Percentiles rank a stretch among this genome's conserved stretches.
These are phyloP conservation scores for Mormyrops boulengeri DNA, from an alignment of 2,797 vertebrate species.

Conservation along the genomic window DNA sequence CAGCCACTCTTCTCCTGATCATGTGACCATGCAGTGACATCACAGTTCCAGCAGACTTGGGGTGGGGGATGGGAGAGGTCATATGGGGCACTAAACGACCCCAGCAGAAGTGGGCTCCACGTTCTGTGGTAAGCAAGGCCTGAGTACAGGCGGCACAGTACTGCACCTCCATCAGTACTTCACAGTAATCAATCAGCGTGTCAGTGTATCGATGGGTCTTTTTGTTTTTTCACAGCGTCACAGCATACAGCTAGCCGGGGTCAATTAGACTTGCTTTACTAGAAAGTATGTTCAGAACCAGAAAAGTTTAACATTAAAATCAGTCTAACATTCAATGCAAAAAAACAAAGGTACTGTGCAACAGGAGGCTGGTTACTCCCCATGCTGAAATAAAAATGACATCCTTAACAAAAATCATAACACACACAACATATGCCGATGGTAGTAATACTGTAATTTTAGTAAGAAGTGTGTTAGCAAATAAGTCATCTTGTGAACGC, in stretches of 20 bases:
- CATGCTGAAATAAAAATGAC: conserved; percentile 35
- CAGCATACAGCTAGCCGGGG: conserved; percentile 58
- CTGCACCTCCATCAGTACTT: conserved; percentile 55
- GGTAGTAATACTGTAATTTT: conserved; percentile 54
- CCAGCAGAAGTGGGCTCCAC: conserved; percentile 31
- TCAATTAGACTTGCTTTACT: conserved; percentile 24
- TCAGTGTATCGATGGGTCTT: conserved; percentile 47
- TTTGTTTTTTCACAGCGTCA: conserved; percentile 51
- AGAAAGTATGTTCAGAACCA: conserved; percentile 21
- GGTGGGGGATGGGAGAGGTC: not conserved
- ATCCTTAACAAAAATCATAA: conserved; percentile 29
- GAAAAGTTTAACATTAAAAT: conserved; percentile 29
- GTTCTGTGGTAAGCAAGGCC: conserved; percentile 52
- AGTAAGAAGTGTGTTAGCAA: conserved; percentile 49
- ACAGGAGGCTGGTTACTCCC: conserved; percentile 43
- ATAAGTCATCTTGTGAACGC: conserved; percentile 28
- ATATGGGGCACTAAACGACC: conserved; percentile 20
- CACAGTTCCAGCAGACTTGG: conserved; percentile 36
- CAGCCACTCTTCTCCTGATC: not conserved
- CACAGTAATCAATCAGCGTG: conserved; percentile 47
- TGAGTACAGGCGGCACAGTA: conserved; percentile 49
- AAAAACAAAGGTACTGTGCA: conserved; percentile 33
- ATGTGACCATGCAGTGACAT: conserved; percentile 11
- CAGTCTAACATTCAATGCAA: conserved; percentile 47
- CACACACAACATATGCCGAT: conserved; percentile 37